Evolutionary conservation across 2,888 invertebrate genomes (phyloP), one percentile per base, ranked within the genome.

Genomic region (Thecophora atra): DNA sequence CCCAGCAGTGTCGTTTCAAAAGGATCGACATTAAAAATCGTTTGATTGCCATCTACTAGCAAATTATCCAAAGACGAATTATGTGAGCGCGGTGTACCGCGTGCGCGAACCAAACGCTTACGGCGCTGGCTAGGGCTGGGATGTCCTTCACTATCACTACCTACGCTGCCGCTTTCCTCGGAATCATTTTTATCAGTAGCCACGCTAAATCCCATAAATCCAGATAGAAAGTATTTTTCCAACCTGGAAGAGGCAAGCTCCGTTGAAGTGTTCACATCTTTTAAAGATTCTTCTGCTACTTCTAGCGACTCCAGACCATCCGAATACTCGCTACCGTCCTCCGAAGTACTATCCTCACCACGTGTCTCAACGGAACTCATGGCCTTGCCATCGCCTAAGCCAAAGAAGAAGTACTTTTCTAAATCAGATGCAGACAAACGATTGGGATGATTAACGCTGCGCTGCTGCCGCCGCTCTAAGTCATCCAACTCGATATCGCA

Each of bases 381-480:
- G 54, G 71, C 86, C 42, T 81, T 82, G 11, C 92, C 93, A 79
- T 94, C 94, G 26, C 93, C 94, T 56, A 96, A 89, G 0, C 93
- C 94, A 79, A 93, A 96, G 87, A 94, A 95, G 88, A 95, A 96
- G 84, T 96, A 96, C 85, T 95, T 96, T 84, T 96, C 96, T 76
- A 96, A 86, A 81, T 96, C 94, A 0, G 95, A 94, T 0, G 94
- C 92, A 1, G 93, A 93, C 72, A 91, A 89, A 71, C 93, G 89
- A 77, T 89, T 89, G 85, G 91, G 90, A 72, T 84, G 83, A 68
- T 84, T 82, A 21, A 84, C 67, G 0, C 79, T 81, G 30, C 79
- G 83, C 69, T 80, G 81, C 0, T 82, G 87, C 88, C 89, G 81
- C 86, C 85, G 78, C 88, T 84, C 83, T 0, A 79, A 75, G 52